Percentiles rank a stretch among this genome's conserved stretches.
Conservation (phyloP, 1,140 invertebrate species). For the Solenopsis invicta region DNA sequence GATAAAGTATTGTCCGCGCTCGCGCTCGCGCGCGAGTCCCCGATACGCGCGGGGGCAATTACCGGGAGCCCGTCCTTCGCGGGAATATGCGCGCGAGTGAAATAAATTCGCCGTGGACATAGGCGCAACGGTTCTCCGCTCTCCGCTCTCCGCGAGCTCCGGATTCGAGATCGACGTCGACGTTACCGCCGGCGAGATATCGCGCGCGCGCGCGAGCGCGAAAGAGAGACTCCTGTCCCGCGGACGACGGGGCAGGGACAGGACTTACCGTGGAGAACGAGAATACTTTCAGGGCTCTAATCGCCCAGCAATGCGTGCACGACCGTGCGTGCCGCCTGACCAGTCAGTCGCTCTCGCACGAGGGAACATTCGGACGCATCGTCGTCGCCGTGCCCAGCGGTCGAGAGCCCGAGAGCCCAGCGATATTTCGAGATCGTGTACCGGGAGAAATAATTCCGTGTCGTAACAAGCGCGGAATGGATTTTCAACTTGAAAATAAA, state of each 20-base stretch:
- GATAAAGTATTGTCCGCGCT: slow-evolving; percentile 44
- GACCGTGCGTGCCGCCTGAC: slow-evolving; percentile 55
- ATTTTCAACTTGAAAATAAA: slow-evolving; percentile 1
- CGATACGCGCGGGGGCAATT: slow-evolving; percentile 44
- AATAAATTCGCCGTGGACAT: slow-evolving; percentile 18
- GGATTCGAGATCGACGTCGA: slow-evolving; percentile 1
- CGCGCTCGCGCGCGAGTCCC: neutral
- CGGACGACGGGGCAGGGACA: slow-evolving; percentile 3
- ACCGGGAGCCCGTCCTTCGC: slow-evolving; percentile 45
- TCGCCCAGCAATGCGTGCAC: slow-evolving; percentile 74
- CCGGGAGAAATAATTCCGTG: slow-evolving; percentile 10
- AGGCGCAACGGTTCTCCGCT: neutral
- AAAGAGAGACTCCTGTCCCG: slow-evolving; percentile 30
- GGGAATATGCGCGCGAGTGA: neutral
- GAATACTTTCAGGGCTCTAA: slow-evolving; percentile 65
- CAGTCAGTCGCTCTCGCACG: slow-evolving; percentile 48
- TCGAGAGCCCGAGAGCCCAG: neutral
- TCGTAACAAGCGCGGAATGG: slow-evolving; percentile 13
- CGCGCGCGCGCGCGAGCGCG: neutral
- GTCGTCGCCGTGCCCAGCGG: neutral
- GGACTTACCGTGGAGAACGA: slow-evolving; percentile 49
- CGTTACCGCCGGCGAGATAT: slow-evolving; percentile 25
- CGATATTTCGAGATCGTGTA: slow-evolving; percentile 12
- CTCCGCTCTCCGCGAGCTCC: neutral
- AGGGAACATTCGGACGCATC: slow-evolving; percentile 34